Percentiles rank a stretch among this genome's conserved stretches.
These are phyloP conservation scores for Raja brachyura DNA, from an alignment of 2,113 vertebrate species.

Conservation along the genomic window DNA sequence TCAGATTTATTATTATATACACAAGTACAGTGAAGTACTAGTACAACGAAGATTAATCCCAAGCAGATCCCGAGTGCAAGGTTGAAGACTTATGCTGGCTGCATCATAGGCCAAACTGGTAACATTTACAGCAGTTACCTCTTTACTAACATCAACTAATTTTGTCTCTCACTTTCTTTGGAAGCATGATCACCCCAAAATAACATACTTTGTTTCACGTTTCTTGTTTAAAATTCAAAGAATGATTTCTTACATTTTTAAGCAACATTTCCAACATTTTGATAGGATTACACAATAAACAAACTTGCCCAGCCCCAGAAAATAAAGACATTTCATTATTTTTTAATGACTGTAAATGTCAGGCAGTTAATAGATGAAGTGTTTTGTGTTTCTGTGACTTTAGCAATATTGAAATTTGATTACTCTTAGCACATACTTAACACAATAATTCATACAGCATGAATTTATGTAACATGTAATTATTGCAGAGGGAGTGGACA, in stretches of 20 bases:
- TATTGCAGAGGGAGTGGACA: background rate
- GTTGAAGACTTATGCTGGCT: too few relatives aligned
- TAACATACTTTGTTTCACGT: background rate
- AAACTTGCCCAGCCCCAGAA: background rate
- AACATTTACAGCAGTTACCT: too few relatives aligned
- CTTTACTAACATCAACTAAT: too few relatives aligned
- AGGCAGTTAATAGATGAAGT: conserved; percentile 1
- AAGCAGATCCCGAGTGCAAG: too few relatives aligned
- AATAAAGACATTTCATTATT: background rate
- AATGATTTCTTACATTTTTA: background rate
- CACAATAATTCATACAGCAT: background rate
- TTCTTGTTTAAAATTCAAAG: background rate
- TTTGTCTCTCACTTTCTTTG: too few relatives aligned
- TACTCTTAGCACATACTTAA: background rate
- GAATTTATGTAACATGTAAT: background rate
- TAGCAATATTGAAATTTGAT: conserved; percentile 6
- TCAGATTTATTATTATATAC: too few relatives aligned
- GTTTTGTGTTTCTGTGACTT: background rate
- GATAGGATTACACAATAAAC: background rate
- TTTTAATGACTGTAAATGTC: background rate
- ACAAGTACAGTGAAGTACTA: too few relatives aligned
- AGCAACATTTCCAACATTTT: background rate
- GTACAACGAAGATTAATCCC: too few relatives aligned
- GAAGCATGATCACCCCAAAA: too few relatives aligned
- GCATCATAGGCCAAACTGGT: too few relatives aligned